Base-by-base conservation (phyloP, 1,140 invertebrate genomes). In the Drosophila busckii region DNA sequence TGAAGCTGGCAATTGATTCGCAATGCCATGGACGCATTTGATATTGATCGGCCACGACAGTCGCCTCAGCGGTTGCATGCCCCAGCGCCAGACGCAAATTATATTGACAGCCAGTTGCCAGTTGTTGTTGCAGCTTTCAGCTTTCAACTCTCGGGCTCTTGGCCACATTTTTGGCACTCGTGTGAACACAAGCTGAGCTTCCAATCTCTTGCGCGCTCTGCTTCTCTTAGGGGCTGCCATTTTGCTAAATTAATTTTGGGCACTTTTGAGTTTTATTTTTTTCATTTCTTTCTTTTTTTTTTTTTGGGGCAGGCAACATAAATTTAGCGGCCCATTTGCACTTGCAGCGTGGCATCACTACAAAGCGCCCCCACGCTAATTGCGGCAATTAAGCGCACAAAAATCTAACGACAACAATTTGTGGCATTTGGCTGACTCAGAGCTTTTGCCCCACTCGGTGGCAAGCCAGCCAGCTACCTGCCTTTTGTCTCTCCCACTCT, bases 361-460 rank as follows among this genome's bases (percentile, higher is more conserved):
- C 73, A 80, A 80, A 80, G 73, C 59, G 75, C 68, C 73, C n/a
- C 73, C 73, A 80, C 73, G 75, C 64, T 80, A 80, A 80, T 80
- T 80, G 73, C 73, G 63, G 73, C 75, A 80, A 82, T 80, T 80
- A 80, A 80, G 59, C 53, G 63, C 54, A 68, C 58, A 73, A 73
- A 80, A 78, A 71, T 80, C 73, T 80, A 80, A 80, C 68, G 75
- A 82, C 64, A 82, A 73, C 34, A 53, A 71, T 82, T 34, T 28
- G 9, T 25, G 34, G 40, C 50, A 70, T 71, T 50, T 31, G 38
- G 23, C 53, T 38, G 58, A 40, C 25, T 62, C 45, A 56, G 49
- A 22, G 10, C 23, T n/a, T n/a, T n/a, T n/a, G 29, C 7, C 7
- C 19, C 35, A 17, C 29, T 23, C 25, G n/a, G 9, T n/a, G 15